Evolutionary conservation across 2,888 invertebrate genomes (phyloP), one percentile per base, ranked within the genome.

Genomic region (Agrilus biguttatus): DNA sequence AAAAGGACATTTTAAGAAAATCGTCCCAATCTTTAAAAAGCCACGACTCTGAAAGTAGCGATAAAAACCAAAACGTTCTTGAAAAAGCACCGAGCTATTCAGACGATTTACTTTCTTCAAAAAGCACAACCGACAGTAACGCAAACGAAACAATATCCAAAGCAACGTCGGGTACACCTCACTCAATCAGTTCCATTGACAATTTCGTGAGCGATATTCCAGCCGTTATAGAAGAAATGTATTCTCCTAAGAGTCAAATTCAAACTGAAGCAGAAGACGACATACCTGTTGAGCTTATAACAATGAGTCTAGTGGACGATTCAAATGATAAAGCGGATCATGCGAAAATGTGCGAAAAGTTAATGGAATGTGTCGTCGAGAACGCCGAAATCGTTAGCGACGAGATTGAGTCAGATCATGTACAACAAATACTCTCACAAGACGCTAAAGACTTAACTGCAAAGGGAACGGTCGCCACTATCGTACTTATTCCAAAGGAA

Each of bases 341-440:
- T 3, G 67, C 69, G 4, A 70, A 68, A 43, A 58, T 68, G 34
- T 71, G 71, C 50, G 69, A 70, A 34, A 68, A 72, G 48, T 56
- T 71, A 43, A 51, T 71, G 3, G 57, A 69, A 39, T 67, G 68
- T 17, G 67, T 67, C 0, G 59, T 62, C 12, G 61, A 62, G 41
- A 60, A 57, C 44, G 55, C 49, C 1, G 57, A 60, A 40, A 47
- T 60, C 33, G 50, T 60, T 36, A 52, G 28, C 28, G 28, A 28
- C 4, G 28, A 28, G 43, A 51, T 55, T 36, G 55, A 52, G 44
- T 38, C 48, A 4, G 50, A 40, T 23, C 43, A 48, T 10, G 40
- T 45, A 2, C 63, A 65, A 49, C 54, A 56, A 8, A 42, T 28
- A 8, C 10, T 5, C 10, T 28, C 10, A 28, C 28, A 28, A 28